These are phyloP conservation scores for Alentia gelatinosa DNA, from an alignment of 2,888 invertebrate genomes.

Conservation along the genomic window DNA sequence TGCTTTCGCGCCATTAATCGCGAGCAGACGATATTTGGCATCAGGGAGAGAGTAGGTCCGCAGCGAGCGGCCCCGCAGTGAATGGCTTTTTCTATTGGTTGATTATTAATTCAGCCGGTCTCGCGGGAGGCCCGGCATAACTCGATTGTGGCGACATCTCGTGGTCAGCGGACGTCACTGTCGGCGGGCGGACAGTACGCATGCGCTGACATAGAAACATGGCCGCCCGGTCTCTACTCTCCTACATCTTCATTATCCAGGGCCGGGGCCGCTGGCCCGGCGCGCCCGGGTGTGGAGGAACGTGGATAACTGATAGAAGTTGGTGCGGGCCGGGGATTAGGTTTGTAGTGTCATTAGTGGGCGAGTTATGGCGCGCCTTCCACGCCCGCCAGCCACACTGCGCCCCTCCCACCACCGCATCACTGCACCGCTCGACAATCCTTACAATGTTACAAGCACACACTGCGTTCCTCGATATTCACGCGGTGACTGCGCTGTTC, in stretches of 20 bases:
- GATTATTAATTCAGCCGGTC: not conserved
- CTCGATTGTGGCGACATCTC: not conserved
- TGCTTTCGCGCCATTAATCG: not conserved
- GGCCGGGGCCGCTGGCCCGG: not conserved
- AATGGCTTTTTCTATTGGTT: conserved; percentile 11
- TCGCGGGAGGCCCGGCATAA: not conserved
- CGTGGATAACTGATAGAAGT: conserved; percentile 6
- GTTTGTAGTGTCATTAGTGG: no score
- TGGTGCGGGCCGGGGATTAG: no score
- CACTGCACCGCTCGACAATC: no score
- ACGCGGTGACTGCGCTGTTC: no score
- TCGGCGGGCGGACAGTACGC: not conserved
- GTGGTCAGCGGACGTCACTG: not conserved
- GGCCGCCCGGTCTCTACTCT: not conserved
- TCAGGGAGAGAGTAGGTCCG: not conserved
- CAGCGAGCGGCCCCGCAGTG: not conserved
- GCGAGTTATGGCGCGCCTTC: no score
- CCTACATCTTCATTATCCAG: not conserved
- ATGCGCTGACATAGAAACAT: not conserved
- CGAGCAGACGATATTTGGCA: not conserved
- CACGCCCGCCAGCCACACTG: no score
- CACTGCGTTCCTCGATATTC: no score
- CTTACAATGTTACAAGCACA: no score
- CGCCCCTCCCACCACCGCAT: no score
- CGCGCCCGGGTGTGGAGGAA: not conserved